These are phyloP conservation scores for Idaea dimidiata DNA, from an alignment of 2,888 invertebrate genomes.

Conservation along the genomic window DNA sequence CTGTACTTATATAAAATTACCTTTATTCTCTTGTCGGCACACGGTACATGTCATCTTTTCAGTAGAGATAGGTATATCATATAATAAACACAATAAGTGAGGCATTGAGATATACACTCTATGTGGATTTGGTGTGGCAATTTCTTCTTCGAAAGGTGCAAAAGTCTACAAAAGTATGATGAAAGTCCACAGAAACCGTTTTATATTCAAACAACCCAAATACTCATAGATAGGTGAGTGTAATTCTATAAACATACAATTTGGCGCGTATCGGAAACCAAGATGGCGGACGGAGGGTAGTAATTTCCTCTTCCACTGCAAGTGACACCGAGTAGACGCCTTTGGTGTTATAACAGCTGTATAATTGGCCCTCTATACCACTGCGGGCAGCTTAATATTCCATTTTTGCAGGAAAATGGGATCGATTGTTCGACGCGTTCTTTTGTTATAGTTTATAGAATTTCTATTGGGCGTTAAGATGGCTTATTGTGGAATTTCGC, in stretches of 20 bases:
- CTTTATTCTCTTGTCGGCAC: too few relatives aligned
- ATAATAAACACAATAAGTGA: too few relatives aligned
- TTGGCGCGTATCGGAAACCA: constrained; percentile 49
- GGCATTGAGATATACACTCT: too few relatives aligned
- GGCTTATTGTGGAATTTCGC: too few relatives aligned
- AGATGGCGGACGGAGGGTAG: constrained; percentile 54
- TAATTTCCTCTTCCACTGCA: constrained; percentile 62
- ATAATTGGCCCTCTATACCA: constrained; percentile 40
- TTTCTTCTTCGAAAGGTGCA: background rate
- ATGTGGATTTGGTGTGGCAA: too few relatives aligned
- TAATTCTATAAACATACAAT: constrained; percentile 32
- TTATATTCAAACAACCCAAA: constrained; percentile 10
- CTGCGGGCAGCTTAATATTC: constrained; percentile 29
- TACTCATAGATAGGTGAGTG: too few relatives aligned
- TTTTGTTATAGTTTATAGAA: constrained; percentile 6
- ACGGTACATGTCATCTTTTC: too few relatives aligned
- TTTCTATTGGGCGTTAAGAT: too few relatives aligned
- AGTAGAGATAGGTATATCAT: too few relatives aligned
- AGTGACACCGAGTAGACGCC: constrained; percentile 46
- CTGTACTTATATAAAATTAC: too few relatives aligned
- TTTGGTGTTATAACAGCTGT: constrained; percentile 26
- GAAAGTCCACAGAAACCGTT: constrained; percentile 15
- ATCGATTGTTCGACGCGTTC: constrained; percentile 15
- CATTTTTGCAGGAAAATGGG: constrained; percentile 30
- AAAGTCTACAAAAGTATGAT: constrained; percentile 16